Evolutionary conservation across 2,888 invertebrate genomes (phyloP).

Genomic region (Eupithecia insigniata): DNA sequence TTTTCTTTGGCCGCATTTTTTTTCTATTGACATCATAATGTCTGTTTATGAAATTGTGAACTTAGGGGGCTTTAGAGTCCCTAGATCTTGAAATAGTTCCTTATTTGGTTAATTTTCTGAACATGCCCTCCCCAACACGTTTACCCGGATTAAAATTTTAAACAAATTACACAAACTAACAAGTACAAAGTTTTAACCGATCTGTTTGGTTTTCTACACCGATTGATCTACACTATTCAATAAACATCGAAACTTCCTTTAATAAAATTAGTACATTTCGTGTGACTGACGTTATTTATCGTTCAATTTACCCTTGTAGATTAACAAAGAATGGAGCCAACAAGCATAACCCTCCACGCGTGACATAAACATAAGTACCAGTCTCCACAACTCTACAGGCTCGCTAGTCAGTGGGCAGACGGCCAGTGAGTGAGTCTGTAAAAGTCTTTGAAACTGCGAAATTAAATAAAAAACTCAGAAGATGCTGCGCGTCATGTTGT

Average conservation of each 20-base stretch:
- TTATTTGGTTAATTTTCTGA: too few species aligned
- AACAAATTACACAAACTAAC: neutral
- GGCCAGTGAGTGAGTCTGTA: neutral
- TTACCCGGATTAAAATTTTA: neutral
- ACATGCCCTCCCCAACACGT: too few species aligned
- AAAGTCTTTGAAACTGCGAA: neutral
- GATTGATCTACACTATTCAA: neutral
- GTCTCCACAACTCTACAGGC: neutral
- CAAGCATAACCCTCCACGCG: neutral
- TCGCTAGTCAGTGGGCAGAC: neutral
- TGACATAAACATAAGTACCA: conserved; percentile 4
- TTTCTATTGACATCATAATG: too few species aligned
- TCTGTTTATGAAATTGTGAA: too few species aligned
- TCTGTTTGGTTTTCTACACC: neutral
- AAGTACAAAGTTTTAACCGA: neutral
- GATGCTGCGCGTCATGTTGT: conserved; percentile 15
- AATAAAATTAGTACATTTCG: neutral
- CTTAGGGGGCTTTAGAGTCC: too few species aligned
- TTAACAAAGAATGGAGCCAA: neutral
- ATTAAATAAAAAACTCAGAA: neutral
- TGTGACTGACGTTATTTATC: neutral
- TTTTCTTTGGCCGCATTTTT: too few species aligned
- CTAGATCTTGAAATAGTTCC: too few species aligned
- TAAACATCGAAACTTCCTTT: neutral
- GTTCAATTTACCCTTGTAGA: neutral